Percentiles rank a stretch among this genome's conserved stretches.
phyloP scores from a whole-genome alignment of 1,140 invertebrate genomes.

The Leptestheria dahalacensis region DNA sequence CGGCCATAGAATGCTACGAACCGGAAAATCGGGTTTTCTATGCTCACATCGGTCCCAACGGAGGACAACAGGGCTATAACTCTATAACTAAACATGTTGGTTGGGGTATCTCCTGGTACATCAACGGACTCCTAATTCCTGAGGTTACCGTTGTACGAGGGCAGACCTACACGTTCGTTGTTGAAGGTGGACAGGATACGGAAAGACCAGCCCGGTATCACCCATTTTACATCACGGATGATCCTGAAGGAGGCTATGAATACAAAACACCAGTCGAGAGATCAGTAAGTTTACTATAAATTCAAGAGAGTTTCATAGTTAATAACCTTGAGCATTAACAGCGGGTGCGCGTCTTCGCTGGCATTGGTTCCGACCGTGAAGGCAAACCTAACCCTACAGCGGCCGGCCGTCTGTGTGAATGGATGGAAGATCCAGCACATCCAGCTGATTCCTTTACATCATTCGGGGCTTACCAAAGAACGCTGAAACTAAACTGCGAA shows the following conservation, averaged over 20 bases:
- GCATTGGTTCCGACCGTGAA: slow-evolving; percentile 45
- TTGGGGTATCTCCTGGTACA: slow-evolving; percentile 89
- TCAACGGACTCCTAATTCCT: slow-evolving; percentile 83
- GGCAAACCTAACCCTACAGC: slow-evolving; percentile 53
- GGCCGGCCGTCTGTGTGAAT: slow-evolving; percentile 65
- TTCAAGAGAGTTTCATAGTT: not conserved
- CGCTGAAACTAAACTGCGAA: slow-evolving; percentile 63
- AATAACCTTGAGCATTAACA: slow-evolving; percentile 28
- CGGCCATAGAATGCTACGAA: slow-evolving; percentile 70
- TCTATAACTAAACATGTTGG: slow-evolving; percentile 82
- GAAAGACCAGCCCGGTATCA: slow-evolving; percentile 68
- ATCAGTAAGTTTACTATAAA: slow-evolving; percentile 37
- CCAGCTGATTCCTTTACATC: slow-evolving; percentile 52
- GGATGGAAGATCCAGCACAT: slow-evolving; percentile 55
- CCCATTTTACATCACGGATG: slow-evolving; percentile 90
- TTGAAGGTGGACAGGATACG: slow-evolving; percentile 69
- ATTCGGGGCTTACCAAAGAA: slow-evolving; percentile 76
- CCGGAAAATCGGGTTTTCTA: slow-evolving; percentile 79
- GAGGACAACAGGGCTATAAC: slow-evolving; percentile 67
- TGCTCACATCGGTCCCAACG: slow-evolving; percentile 78
- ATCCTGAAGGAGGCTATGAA: slow-evolving; percentile 73
- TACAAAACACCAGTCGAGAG: slow-evolving; percentile 70
- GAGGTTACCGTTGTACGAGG: slow-evolving; percentile 83
- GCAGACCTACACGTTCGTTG: slow-evolving; percentile 67
- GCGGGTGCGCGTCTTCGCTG: slow-evolving; percentile 66